These are phyloP conservation scores for Suncus etruscus DNA, from an alignment of 2,113 vertebrate genomes.

Conservation along the genomic window DNA sequence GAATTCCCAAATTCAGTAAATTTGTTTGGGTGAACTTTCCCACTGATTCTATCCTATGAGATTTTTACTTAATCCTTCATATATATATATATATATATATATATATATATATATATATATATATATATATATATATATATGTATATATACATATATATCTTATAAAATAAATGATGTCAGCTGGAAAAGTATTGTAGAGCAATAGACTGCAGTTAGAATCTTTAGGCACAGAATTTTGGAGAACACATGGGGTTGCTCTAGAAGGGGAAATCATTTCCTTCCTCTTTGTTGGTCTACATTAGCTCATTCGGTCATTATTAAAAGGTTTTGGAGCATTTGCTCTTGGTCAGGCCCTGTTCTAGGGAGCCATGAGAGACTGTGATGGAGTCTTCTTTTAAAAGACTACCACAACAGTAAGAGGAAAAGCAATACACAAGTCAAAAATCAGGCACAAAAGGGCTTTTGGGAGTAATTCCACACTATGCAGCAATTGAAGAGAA, in stretches of 20 bases:
- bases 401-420: too few species aligned
- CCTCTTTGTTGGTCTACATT: not conserved
- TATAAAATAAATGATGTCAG: not conserved
- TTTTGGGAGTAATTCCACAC: not conserved
- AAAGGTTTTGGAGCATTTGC: too few species aligned
- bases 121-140: not conserved
- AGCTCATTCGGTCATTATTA: not conserved
- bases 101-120: not conserved
- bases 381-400: not conserved
- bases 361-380: not conserved
- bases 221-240: not conserved
- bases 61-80: conserved; percentile 22
- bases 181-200: not conserved
- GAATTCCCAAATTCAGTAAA: not conserved
- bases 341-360: not conserved
- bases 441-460: not conserved
- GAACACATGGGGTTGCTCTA: not conserved
- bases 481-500: fast-evolving
- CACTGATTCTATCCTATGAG: not conserved
- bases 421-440: not conserved
- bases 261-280: not conserved
- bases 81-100: too few species aligned
- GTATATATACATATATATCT: not conserved
- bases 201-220: not conserved
- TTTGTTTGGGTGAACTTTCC: not conserved